Evolutionary conservation across 2,888 invertebrate species (phyloP), one percentile per base, ranked within the genome.

Genomic region (Heliconius sara): DNA sequence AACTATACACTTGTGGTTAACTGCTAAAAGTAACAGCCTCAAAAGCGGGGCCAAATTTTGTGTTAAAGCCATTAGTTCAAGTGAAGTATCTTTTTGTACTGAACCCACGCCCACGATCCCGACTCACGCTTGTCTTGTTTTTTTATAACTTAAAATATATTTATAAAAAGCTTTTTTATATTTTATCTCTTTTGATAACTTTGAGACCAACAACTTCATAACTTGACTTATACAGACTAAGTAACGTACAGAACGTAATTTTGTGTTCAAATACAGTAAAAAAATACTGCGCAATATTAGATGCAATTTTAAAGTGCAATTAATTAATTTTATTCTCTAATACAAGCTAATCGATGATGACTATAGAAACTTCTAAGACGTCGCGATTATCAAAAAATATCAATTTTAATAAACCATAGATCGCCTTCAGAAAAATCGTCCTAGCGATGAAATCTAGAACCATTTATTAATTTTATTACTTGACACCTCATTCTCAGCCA

Each of bases 401-500:
- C 4, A 52, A 10, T 72, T 19, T 30, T 52, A 16, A 57, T n/a
- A 57, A 70, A 70, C 25, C 25, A 73, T 73, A 60, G 57, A 25
- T n/a, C 25, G 16, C 25, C 71, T 80, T 78, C 71, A 77, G 65
- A 80, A 82, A 81, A 80, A 77, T 80, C 77, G 52, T 77, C 74
- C 81, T 78, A 78, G 72, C 78, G 82, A 84, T 84, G 82, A 81
- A 83, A 85, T 84, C 84, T 84, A 85, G 83, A 74, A 88, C 87
- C 90, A 91, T 93, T 91, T 92, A 93, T 93, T 92, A 93, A 92
- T 92, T 92, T 93, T 89, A 94, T 93, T 89, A 90, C 91, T 91
- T 94, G 93, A 93, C 94, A 94, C 94, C 93, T 92, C 91, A 85
- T 93, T 91, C 88, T 85, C 89, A 85, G 89, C 88, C 90, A 92